A percentile compares a stretch with the other conserved stretches of the same genome.
These are phyloP conservation scores for Denticeps clupeoides DNA, from an alignment of 2,797 vertebrate species.

Conservation along the genomic window DNA sequence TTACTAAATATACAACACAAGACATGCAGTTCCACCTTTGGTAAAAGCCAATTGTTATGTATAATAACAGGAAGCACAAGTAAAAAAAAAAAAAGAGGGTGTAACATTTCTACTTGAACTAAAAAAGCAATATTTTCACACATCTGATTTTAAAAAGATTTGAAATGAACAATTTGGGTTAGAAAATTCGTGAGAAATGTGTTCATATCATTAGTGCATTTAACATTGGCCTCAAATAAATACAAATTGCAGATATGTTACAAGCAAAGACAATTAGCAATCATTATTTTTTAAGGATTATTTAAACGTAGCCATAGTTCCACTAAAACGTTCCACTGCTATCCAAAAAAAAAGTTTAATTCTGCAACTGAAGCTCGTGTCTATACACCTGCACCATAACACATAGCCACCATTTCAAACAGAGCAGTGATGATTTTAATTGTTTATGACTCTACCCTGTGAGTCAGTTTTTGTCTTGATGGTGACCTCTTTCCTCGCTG, in stretches of 20 bases:
- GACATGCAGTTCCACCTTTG: constrained; percentile 96
- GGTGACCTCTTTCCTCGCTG: constrained; percentile 80
- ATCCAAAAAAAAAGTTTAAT: too few species aligned
- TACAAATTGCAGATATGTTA: constrained; percentile 57
- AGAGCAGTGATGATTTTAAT: constrained; percentile 36
- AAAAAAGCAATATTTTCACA: too few species aligned
- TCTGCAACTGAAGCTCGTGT: background rate
- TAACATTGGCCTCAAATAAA: constrained; percentile 48
- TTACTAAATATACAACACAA: constrained; percentile 99
- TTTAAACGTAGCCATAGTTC: too few species aligned
- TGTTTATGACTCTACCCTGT: constrained; percentile 61
- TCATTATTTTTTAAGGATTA: too few species aligned
- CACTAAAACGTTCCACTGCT: too few species aligned
- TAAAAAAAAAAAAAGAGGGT: constrained; percentile 61
- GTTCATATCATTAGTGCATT: constrained; percentile 52
- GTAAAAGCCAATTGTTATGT: constrained; percentile 73
- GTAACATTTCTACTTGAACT: too few species aligned
- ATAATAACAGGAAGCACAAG: constrained; percentile 65
- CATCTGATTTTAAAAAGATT: too few species aligned
- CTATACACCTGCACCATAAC: background rate
- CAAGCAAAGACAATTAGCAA: constrained; percentile 53
- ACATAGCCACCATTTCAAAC: constrained; percentile 18
- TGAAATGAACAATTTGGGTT: too few species aligned
- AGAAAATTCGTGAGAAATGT: constrained; percentile 28
- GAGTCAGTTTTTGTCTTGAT: constrained; percentile 55